phyloP scores from a whole-genome alignment of 2,888 invertebrate genomes.

The Lucinisca nassula region DNA sequence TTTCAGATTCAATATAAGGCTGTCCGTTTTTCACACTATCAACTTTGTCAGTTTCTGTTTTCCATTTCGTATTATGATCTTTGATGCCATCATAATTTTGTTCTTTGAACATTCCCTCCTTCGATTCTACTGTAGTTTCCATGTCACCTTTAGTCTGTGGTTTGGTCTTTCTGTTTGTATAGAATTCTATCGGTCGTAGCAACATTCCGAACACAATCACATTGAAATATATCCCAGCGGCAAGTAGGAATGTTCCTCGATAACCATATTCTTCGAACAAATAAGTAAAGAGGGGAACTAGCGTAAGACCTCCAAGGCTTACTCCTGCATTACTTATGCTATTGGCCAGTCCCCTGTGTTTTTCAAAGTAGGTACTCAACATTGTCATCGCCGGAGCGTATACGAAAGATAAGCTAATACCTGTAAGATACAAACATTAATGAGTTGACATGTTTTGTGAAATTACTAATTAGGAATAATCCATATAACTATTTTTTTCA shows the following conservation, averaged over 20 bases:
- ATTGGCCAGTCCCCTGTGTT: constrained; percentile 62
- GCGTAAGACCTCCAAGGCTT: constrained; percentile 58
- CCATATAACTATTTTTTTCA: too few species aligned
- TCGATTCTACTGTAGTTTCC: not conserved
- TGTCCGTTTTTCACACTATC: too few species aligned
- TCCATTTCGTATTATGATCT: too few species aligned
- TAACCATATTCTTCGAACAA: constrained; percentile 57
- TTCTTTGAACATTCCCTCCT: too few species aligned
- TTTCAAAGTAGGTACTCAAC: constrained; percentile 62
- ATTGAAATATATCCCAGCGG: constrained; percentile 58
- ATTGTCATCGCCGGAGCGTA: constrained; percentile 53
- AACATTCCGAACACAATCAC: constrained; percentile 50
- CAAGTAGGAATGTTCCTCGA: constrained; percentile 58
- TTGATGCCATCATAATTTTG: too few species aligned
- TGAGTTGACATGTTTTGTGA: too few species aligned
- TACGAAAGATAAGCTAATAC: constrained; percentile 44
- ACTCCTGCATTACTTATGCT: constrained; percentile 57
- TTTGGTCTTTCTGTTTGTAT: constrained; percentile 19
- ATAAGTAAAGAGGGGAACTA: constrained; percentile 55
- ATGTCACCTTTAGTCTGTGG: not conserved
- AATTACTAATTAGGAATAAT: too few species aligned
- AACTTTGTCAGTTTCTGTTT: too few species aligned
- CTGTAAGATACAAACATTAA: too few species aligned
- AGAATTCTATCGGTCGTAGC: constrained; percentile 57
- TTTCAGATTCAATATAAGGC: too few species aligned